A percentile compares a stretch with the other conserved stretches of the same genome.
phyloP scores from a whole-genome alignment of 2,113 vertebrate species.

The Aphyosemion australe region DNA sequence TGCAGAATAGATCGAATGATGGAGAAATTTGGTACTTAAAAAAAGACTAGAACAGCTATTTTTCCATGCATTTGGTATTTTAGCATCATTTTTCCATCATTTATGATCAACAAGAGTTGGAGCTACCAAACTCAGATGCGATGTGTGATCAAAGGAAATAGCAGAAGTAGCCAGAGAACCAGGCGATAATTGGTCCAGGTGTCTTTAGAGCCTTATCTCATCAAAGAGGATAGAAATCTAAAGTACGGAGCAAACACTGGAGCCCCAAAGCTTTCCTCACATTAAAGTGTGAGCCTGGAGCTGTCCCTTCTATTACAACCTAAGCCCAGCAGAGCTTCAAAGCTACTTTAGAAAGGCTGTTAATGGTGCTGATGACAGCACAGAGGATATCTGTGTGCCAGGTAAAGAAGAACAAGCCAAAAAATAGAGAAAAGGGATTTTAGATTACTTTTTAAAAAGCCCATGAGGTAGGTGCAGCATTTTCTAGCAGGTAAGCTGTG shows the following conservation, averaged over 20 bases:
- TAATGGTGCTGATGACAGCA: constrained; percentile 65
- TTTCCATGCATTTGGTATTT: constrained; percentile 1
- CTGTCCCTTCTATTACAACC: constrained; percentile 44
- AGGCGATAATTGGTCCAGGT: constrained; percentile 43
- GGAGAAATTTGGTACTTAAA: constrained; percentile 27
- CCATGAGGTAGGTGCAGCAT: constrained; percentile 15
- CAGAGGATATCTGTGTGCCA: constrained; percentile 37
- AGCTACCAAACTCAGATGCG: constrained; percentile 28
- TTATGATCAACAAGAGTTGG: neutral
- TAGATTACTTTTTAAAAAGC: neutral
- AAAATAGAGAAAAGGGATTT: constrained; percentile 6
- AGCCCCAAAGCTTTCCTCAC: constrained; percentile 36
- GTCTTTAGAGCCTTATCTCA: constrained; percentile 44
- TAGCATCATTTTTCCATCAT: constrained; percentile 3
- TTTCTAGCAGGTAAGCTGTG: constrained; percentile 26
- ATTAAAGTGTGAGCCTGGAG: constrained; percentile 33
- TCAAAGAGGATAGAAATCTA: constrained; percentile 54
- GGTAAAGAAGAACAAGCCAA: constrained; percentile 37
- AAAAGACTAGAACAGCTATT: neutral
- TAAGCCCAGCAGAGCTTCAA: constrained; percentile 61
- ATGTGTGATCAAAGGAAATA: constrained; percentile 23
- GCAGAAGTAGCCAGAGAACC: constrained; percentile 17
- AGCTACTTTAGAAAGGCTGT: constrained; percentile 64
- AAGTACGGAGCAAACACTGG: constrained; percentile 37
- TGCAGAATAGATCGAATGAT: constrained; percentile 55